phyloP scores from a whole-genome alignment of 1,140 invertebrate genomes.

The Aphelinus certus region DNA sequence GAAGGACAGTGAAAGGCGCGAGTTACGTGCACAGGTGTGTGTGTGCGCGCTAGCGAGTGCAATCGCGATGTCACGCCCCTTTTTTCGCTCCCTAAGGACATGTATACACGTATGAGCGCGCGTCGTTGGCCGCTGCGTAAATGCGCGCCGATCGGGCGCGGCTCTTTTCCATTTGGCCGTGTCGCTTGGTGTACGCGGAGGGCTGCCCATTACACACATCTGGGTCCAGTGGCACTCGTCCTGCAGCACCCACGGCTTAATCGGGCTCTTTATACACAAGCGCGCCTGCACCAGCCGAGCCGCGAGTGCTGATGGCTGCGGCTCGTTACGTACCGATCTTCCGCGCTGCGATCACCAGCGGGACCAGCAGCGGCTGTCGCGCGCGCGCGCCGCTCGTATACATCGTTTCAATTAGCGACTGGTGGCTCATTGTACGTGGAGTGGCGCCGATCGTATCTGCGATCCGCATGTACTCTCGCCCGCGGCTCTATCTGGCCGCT shows the following conservation, averaged over 20 bases:
- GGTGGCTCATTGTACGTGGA: constrained; percentile 5
- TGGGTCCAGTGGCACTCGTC: no score
- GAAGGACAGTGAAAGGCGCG: no score
- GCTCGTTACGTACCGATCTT: no score
- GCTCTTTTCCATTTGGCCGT: constrained; percentile 15
- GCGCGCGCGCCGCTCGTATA: not conserved
- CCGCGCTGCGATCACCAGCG: no score
- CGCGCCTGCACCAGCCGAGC: no score
- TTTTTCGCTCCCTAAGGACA: constrained; percentile 10
- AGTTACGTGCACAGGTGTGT: constrained; percentile 58
- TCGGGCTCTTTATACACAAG: no score
- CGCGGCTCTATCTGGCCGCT: not conserved
- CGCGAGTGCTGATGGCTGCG: no score
- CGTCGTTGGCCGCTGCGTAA: constrained; percentile 1
- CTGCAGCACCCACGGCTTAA: no score
- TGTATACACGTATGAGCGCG: no score
- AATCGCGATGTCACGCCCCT: constrained; percentile 62
- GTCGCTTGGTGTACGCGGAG: not conserved
- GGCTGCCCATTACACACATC: no score
- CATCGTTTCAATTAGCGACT: constrained; percentile 22
- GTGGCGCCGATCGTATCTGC: constrained; percentile 12
- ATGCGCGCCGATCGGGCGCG: constrained; percentile 11
- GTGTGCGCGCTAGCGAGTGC: constrained; percentile 47
- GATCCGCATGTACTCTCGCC: not conserved
- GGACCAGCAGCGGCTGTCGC: no score